These are phyloP conservation scores for Rhyacophila evoluta DNA, from an alignment of 2,888 invertebrate species.

Conservation along the genomic window DNA sequence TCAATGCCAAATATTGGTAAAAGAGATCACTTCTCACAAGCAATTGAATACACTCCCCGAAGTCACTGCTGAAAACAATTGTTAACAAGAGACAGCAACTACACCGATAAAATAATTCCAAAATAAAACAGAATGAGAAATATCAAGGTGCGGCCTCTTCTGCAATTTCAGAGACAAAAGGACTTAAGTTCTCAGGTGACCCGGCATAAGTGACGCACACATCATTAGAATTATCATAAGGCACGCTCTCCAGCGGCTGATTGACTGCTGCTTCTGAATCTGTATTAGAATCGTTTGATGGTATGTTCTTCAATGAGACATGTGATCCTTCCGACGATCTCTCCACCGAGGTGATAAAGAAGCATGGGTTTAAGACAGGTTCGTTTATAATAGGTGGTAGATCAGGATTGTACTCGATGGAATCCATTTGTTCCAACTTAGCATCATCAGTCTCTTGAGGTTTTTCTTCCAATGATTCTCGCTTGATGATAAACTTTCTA, in stretches of 20 bases:
- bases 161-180: conserved; percentile 60
- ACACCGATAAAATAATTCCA: conserved; percentile 31
- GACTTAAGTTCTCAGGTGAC: conserved; percentile 34
- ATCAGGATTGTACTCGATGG: conserved; percentile 60
- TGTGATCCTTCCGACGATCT: not conserved
- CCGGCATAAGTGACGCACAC: not conserved
- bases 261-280: not conserved
- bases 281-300: not conserved
- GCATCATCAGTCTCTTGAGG: not conserved
- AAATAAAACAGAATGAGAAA: conserved; percentile 39
- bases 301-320: not conserved
- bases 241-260: conserved; percentile 48
- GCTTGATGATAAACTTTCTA: not conserved
- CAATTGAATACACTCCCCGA: not conserved
- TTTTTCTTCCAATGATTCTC: conserved; percentile 20
- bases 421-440: conserved; percentile 64
- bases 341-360: conserved; percentile 5
- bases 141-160: conserved; percentile 67
- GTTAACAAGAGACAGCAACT: too few species aligned
- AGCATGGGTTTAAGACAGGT: conserved; percentile 26
- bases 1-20: not conserved
- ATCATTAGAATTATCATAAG: conserved; percentile 45
- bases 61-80: not conserved
- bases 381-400: conserved; percentile 13
- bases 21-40: not conserved